phyloP scores from a whole-genome alignment of 2,797 vertebrate genomes.

The Artibeus lituratus region DNA sequence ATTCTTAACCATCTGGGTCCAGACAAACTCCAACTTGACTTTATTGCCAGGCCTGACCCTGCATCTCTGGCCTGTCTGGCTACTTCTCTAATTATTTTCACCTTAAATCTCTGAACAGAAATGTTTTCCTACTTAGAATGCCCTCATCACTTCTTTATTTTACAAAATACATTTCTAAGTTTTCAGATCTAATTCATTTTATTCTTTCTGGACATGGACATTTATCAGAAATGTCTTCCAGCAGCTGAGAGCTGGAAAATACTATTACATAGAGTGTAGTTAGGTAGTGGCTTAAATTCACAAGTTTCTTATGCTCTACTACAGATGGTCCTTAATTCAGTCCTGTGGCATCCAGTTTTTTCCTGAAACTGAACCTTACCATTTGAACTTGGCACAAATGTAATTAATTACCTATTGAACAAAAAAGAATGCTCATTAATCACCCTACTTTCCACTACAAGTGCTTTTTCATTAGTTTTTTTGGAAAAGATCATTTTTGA shows the following conservation, averaged over 20 bases:
- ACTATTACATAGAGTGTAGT: background rate
- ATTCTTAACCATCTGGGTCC: background rate
- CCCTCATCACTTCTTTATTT: background rate
- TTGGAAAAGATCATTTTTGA: background rate
- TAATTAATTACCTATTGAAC: background rate
- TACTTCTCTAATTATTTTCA: background rate
- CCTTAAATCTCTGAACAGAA: background rate
- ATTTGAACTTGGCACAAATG: background rate
- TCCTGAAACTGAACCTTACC: background rate
- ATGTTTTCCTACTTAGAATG: background rate
- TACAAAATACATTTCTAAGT: background rate
- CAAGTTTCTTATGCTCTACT: background rate
- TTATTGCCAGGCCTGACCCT: background rate
- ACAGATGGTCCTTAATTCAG: background rate
- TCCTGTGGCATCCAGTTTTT: background rate
- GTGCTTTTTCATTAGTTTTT: background rate
- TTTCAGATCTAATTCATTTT: background rate
- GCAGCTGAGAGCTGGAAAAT: background rate
- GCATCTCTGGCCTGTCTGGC: background rate
- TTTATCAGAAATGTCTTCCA: background rate
- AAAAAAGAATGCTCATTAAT: background rate
- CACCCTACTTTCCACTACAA: background rate
- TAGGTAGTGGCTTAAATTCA: background rate
- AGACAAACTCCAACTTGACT: background rate
- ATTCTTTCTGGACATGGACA: background rate